A percentile compares a stretch with the other conserved stretches of the same genome.
Conservation (phyloP, 2,888 invertebrate genomes). For the Gerosis bhagava region DNA sequence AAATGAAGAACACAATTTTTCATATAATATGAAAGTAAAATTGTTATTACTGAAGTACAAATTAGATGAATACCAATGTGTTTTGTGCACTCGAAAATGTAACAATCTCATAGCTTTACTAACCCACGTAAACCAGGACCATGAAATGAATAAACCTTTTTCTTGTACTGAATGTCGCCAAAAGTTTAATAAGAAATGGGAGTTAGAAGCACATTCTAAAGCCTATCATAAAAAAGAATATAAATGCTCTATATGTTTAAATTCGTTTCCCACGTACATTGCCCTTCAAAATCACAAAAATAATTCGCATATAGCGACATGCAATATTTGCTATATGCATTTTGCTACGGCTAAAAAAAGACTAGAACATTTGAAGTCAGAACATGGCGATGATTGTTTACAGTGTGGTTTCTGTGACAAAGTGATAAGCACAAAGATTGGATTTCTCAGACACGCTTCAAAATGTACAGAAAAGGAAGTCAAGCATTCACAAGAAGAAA, state of each 20-base stretch:
- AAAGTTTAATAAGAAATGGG: slow-evolving; percentile 55
- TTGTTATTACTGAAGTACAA: slow-evolving; percentile 29
- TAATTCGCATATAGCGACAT: slow-evolving; percentile 52
- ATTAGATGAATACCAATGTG: slow-evolving; percentile 35
- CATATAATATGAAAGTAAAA: slow-evolving; percentile 31
- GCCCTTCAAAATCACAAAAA: slow-evolving; percentile 51
- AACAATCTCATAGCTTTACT: slow-evolving; percentile 34
- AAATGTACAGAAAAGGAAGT: slow-evolving; percentile 27
- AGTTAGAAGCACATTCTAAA: slow-evolving; percentile 52
- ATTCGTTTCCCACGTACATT: slow-evolving; percentile 41
- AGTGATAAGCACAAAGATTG: slow-evolving; percentile 51
- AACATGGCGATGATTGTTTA: slow-evolving; percentile 46
- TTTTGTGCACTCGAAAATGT: slow-evolving; percentile 31
- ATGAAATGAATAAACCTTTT: slow-evolving; percentile 46
- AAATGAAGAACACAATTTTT: slow-evolving; percentile 43
- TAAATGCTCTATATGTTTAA: slow-evolving; percentile 50
- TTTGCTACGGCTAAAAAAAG: slow-evolving; percentile 52
- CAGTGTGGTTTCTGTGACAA: slow-evolving; percentile 59
- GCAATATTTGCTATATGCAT: slow-evolving; percentile 57
- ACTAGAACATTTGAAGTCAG: slow-evolving; percentile 55
- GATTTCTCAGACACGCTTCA: slow-evolving; percentile 54
- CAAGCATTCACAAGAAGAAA: slow-evolving; percentile 34
- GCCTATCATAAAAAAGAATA: slow-evolving; percentile 51
- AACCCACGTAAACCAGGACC: slow-evolving; percentile 48
- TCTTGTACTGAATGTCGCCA: slow-evolving; percentile 51